phyloP scores from a whole-genome alignment of 1,140 invertebrate species.

The Papilio helenus region DNA sequence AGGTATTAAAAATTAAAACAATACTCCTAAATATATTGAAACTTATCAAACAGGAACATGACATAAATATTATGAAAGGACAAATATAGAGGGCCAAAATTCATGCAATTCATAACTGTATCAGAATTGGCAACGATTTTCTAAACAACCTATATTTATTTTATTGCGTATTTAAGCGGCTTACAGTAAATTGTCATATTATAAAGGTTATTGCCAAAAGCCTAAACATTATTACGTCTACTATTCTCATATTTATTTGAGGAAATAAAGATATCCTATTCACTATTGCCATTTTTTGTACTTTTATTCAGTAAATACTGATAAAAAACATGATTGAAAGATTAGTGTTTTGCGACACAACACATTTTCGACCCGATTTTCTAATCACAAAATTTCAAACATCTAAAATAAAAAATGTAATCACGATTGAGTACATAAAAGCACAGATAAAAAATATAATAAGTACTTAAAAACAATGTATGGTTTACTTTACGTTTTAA shows the following conservation, averaged over 20 bases:
- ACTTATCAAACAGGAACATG: background rate
- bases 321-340: background rate
- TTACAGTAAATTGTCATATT: conserved; percentile 17
- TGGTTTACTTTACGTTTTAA: background rate
- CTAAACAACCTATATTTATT: conserved; percentile 12
- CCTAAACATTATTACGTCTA: background rate
- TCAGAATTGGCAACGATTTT: background rate
- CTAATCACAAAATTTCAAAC: background rate
- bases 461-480: background rate
- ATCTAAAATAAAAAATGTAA: background rate
- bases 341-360: background rate
- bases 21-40: no score
- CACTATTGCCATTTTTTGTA: background rate
- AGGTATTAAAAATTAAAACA: no score
- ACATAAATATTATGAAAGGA: background rate
- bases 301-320: background rate
- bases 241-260: background rate
- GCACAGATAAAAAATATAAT: background rate
- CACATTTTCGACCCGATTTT: background rate
- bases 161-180: conserved; percentile 12
- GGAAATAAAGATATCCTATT: background rate
- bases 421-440: background rate
- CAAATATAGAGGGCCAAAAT: background rate
- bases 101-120: background rate
- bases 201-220: background rate